Base-by-base conservation (phyloP, 1,140 invertebrate species). In the Pseudoatta argentina region DNA sequence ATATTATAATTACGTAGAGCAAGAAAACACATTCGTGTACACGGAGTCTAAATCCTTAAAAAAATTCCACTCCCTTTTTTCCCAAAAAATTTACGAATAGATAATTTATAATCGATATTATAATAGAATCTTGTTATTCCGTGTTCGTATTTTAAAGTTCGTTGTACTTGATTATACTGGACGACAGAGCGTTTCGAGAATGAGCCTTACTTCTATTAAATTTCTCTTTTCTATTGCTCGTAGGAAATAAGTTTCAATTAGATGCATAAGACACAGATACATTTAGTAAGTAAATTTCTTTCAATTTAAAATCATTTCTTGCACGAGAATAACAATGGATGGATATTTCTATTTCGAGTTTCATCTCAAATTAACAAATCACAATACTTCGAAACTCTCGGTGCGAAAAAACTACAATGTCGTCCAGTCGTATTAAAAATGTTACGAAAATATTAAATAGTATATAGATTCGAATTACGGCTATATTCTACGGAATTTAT, bases 111-210 rank as follows among this genome's bases (percentile, higher is more conserved):
- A 82, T 82, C 24, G 24, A 82, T 82, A 82, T 73, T 44, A 14
- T 82, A 61, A 82, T 18, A 73, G 67, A 55, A n/a, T 82, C 67
- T 82, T 82, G 79, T 73, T 82, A 61, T 30, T 82, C 53, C 67
- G 39, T 61, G 69, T 82, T 82, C 27, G 79, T 82, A n/a, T 73
- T 82, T 82, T 18, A 48, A 82, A 82, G 79, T 61, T 82, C 39
- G 21, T 81, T 79, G 63, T 82, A 82, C 21, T 82, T 61, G 79
- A 59, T 44, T 82, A 14, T 59, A 59, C 79, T 82, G 79, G 79
- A 82, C 79, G 79, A 73, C 79, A 34, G 21, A 59, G 51, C 24
- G 57, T 59, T 39, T 82, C 44, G 27, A 44, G 39, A 51, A 16
- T 14, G 48, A 53, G 44, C 8, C 55, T 82, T 81, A n/a, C 18